Conservation (phyloP, 2,888 invertebrate genomes). For the Neelides folsomi region DNA sequence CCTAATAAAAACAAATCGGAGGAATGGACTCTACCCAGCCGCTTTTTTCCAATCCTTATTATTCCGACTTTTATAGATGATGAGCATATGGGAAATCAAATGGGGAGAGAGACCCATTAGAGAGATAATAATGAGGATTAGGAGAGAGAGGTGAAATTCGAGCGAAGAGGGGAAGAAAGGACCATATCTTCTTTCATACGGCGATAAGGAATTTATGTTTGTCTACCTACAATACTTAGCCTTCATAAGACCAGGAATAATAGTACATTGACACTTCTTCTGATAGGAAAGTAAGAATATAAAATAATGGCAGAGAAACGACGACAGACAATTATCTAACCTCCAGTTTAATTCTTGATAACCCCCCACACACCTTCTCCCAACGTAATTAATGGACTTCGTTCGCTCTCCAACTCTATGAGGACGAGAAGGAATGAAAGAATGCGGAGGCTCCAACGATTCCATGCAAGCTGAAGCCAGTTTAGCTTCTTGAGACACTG, state of each 20-base stretch:
- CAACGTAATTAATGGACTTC: constrained; percentile 27
- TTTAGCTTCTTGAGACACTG: constrained; percentile 3
- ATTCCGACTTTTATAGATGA: too few species aligned
- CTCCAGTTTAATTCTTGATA: constrained; percentile 27
- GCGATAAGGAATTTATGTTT: too few species aligned
- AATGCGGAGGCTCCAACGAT: constrained; percentile 2
- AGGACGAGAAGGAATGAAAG: too few species aligned
- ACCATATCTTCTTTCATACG: too few species aligned
- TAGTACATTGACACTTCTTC: too few species aligned
- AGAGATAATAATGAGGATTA: constrained; percentile 6
- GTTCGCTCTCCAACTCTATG: background rate
- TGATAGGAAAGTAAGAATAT: too few species aligned
- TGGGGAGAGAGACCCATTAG: background rate
- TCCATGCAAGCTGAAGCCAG: constrained; percentile 6
- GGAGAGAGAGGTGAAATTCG: background rate
- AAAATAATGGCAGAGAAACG: background rate
- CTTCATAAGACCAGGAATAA: too few species aligned
- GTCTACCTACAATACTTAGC: too few species aligned
- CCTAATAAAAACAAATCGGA: too few species aligned
- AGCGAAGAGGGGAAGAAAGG: too few species aligned
- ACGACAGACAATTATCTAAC: constrained; percentile 22
- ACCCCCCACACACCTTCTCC: constrained; percentile 16
- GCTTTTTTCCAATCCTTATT: too few species aligned
- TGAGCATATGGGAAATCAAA: background rate
- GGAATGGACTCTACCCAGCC: too few species aligned